A percentile compares a stretch with the other conserved stretches of the same genome.
phyloP scores from a whole-genome alignment of 2,113 vertebrate species.

The Ceyx cyanopectus region DNA sequence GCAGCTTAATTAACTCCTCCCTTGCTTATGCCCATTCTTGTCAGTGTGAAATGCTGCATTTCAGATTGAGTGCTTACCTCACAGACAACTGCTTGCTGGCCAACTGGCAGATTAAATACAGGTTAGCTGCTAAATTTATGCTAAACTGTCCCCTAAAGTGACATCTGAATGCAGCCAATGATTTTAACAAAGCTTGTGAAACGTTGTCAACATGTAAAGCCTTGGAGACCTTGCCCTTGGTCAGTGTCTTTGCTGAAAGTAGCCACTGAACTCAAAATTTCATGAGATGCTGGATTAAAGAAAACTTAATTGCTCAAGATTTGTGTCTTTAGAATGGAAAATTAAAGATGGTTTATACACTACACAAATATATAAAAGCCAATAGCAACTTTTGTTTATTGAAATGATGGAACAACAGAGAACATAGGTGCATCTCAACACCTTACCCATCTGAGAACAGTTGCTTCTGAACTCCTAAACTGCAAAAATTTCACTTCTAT shows the following conservation, averaged over 20 bases:
- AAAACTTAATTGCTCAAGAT: not conserved
- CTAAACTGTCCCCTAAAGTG: not conserved
- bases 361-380: not conserved
- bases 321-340: not conserved
- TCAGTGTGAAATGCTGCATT: not conserved
- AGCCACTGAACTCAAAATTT: not conserved
- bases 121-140: not conserved
- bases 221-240: not conserved
- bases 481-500: not conserved
- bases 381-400: not conserved
- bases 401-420: not conserved
- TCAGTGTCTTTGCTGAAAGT: not conserved
- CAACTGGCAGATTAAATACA: not conserved
- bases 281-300: not conserved
- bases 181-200: not conserved
- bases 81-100: not conserved
- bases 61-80: not conserved
- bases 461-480: not conserved
- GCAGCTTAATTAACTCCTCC: not conserved
- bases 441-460: not conserved
- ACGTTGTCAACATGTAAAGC: not conserved
- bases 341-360: not conserved
- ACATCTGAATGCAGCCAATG: not conserved
- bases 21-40: not conserved
- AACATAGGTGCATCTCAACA: not conserved